Conservation (phyloP, 1,140 invertebrate genomes). For the Trichonephila clavata region DNA sequence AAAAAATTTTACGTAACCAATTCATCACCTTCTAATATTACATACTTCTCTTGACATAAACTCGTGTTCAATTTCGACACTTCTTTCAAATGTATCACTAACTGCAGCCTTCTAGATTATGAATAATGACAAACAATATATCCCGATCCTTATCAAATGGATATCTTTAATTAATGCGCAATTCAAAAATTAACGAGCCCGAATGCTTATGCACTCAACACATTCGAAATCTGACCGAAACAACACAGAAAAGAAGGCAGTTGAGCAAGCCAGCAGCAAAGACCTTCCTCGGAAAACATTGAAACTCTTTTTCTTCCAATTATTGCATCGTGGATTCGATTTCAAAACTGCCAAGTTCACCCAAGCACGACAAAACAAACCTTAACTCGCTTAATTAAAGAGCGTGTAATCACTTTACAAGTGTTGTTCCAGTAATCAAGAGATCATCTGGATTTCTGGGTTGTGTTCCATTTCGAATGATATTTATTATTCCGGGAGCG, state of each 20-base stretch:
- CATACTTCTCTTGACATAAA: too few relatives aligned
- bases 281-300: neutral
- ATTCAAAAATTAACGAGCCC: neutral
- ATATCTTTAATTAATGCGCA: neutral
- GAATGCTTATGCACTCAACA: neutral
- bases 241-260: neutral
- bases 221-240: neutral
- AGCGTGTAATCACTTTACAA: slow-evolving; percentile 65
- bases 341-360: slow-evolving; percentile 12
- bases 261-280: slow-evolving; percentile 28
- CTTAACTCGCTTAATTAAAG: slow-evolving; percentile 60
- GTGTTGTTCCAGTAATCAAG: slow-evolving; percentile 50
- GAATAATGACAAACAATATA: neutral
- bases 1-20: too few relatives aligned
- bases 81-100: neutral
- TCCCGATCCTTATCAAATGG: neutral
- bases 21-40: too few relatives aligned
- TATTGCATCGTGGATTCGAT: neutral
- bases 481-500: slow-evolving; percentile 49
- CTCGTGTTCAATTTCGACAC: too few relatives aligned
- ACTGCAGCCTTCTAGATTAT: neutral
- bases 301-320: neutral
- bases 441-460: slow-evolving; percentile 63
- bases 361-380: slow-evolving; percentile 45
- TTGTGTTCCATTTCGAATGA: slow-evolving; percentile 58